Conservation (phyloP, 1,140 invertebrate species). For the Diorhabda elongata region DNA sequence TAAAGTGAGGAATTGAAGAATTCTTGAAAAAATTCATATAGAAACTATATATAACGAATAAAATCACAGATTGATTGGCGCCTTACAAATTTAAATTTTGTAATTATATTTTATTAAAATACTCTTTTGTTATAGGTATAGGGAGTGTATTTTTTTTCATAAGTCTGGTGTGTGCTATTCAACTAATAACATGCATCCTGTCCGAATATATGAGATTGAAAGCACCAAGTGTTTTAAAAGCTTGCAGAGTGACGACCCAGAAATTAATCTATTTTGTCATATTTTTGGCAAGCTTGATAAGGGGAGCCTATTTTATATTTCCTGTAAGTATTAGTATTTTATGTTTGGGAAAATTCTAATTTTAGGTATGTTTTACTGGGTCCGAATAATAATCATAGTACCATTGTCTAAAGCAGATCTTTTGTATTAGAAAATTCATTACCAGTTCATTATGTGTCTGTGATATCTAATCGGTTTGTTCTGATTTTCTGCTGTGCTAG, state of each 20-base stretch:
- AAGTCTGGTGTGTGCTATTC: constrained; percentile 78
- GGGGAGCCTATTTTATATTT: constrained; percentile 86
- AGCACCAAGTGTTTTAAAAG: constrained; percentile 70
- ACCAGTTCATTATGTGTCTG: no score
- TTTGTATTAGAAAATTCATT: no score
- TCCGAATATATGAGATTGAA: constrained; percentile 80
- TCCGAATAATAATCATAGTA: no score
- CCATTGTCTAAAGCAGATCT: no score
- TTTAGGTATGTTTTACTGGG: no score
- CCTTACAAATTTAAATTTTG: no score
- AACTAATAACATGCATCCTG: constrained; percentile 78
- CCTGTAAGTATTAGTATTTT: constrained; percentile 61
- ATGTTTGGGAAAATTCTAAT: background rate
- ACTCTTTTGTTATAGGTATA: constrained; percentile 54
- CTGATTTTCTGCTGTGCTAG: no score
- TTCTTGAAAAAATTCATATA: no score
- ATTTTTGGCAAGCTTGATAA: constrained; percentile 77
- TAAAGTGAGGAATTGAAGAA: no score
- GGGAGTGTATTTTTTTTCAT: constrained; percentile 73
- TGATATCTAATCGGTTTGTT: no score
- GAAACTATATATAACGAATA: no score
- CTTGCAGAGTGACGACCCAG: constrained; percentile 84
- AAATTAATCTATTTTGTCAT: constrained; percentile 88
- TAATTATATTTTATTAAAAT: background rate
- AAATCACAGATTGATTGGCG: no score